These are phyloP conservation scores for Myotis myotis DNA, from an alignment of 2,797 vertebrate species.

Conservation along the genomic window DNA sequence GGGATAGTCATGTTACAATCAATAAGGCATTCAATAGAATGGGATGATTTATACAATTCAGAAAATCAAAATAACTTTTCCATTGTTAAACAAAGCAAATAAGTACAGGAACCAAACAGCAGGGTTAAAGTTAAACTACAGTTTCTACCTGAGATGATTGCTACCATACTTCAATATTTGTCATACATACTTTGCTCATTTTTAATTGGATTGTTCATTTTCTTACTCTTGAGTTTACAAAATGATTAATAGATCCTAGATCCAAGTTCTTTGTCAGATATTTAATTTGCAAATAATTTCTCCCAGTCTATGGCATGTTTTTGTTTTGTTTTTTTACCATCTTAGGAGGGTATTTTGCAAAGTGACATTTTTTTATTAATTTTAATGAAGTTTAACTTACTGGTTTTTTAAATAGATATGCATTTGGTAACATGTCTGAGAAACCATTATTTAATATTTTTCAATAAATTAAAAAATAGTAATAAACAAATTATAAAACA, in stretches of 20 bases:
- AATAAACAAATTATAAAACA: background rate
- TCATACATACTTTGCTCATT: background rate
- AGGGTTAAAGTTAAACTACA: too few species aligned
- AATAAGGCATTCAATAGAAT: too few species aligned
- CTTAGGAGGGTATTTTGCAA: background rate
- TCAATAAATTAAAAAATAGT: conserved; percentile 13
- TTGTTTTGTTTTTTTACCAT: background rate
- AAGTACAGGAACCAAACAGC: too few species aligned
- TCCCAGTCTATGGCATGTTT: background rate
- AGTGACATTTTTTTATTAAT: background rate
- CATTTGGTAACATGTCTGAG: background rate
- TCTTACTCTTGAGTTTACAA: background rate
- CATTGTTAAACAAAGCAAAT: too few species aligned
- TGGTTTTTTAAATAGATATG: background rate
- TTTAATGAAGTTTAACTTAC: background rate
- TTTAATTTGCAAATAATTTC: background rate
- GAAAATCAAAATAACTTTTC: too few species aligned
- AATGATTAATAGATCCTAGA: background rate
- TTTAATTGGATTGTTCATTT: background rate
- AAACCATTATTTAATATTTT: background rate
- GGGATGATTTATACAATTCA: too few species aligned
- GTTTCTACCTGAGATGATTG: too few species aligned
- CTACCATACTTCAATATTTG: background rate
- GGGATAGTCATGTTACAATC: too few species aligned
- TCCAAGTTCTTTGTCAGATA: background rate